phyloP scores from a whole-genome alignment of 2,113 vertebrate species.

The Capreolus pygargus region DNA sequence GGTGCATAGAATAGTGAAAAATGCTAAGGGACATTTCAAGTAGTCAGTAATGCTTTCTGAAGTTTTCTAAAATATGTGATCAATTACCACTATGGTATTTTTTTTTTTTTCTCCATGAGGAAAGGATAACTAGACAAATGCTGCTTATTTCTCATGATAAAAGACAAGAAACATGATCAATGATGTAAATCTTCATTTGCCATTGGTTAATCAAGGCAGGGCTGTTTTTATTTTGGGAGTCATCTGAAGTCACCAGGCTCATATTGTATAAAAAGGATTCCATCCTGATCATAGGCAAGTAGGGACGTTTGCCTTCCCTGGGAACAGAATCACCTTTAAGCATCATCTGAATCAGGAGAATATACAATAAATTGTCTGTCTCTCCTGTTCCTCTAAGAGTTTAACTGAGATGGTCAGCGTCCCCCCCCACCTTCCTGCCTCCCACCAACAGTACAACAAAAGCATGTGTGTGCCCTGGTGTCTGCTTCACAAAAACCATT shows the following conservation, averaged over 20 bases:
- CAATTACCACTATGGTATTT: neutral
- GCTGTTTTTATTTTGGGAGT: neutral
- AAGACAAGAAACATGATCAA: neutral
- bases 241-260: neutral
- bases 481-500: constrained; percentile 74
- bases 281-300: neutral
- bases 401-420: constrained; percentile 25
- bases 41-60: neutral
- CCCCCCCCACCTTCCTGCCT: neutral
- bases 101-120: neutral
- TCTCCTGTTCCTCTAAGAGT: neutral
- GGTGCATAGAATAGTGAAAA: neutral
- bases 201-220: neutral
- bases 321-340: neutral
- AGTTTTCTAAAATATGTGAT: neutral
- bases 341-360: constrained; percentile 11
- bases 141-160: neutral
- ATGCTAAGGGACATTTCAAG: neutral
- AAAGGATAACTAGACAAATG: neutral
- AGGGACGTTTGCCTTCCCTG: neutral
- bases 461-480: constrained; percentile 73
- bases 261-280: neutral
- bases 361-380: neutral
- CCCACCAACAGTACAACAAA: constrained; percentile 75
- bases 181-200: rapidly evolving